A percentile compares a stretch with the other conserved stretches of the same genome.
These are phyloP conservation scores for Neuroterus valhalla DNA, from an alignment of 1,140 invertebrate species.

Conservation along the genomic window DNA sequence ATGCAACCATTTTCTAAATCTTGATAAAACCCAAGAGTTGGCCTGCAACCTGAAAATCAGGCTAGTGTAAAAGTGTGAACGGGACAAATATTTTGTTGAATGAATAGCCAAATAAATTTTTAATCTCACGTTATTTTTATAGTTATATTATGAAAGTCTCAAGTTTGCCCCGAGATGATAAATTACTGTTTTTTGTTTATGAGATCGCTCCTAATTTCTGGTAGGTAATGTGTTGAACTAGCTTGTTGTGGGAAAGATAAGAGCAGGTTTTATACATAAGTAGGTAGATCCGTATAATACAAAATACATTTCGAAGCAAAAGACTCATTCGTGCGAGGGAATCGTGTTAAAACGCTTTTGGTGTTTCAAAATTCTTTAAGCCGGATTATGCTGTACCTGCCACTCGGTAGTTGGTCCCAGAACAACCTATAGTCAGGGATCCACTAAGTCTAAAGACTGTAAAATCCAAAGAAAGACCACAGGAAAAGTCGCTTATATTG, in stretches of 20 bases:
- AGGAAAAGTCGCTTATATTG: not conserved
- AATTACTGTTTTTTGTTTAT: too few species aligned
- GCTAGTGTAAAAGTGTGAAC: too few species aligned
- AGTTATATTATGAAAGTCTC: too few species aligned
- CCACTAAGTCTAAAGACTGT: conserved; percentile 3
- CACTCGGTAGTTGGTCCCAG: conserved; percentile 54
- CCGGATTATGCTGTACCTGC: conserved; percentile 70
- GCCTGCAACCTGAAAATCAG: too few species aligned
- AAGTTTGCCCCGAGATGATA: too few species aligned
- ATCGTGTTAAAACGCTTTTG: conserved; percentile 70
- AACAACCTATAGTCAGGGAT: not conserved
- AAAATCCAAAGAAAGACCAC: not conserved
- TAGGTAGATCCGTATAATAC: conserved; percentile 12
- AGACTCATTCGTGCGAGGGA: conserved; percentile 39
- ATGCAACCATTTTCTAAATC: too few species aligned
- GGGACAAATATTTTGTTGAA: too few species aligned
- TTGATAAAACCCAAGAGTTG: too few species aligned
- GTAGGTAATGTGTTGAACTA: not conserved
- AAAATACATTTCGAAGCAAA: conserved; percentile 41
- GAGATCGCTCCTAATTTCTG: too few species aligned
- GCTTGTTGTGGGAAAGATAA: not conserved
- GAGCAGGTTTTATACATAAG: not conserved
- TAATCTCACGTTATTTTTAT: too few species aligned
- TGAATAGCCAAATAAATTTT: too few species aligned
- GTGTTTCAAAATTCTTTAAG: conserved; percentile 70